Conservation (phyloP, 2,888 invertebrate genomes). For the Megaustenia siamemsis region DNA sequence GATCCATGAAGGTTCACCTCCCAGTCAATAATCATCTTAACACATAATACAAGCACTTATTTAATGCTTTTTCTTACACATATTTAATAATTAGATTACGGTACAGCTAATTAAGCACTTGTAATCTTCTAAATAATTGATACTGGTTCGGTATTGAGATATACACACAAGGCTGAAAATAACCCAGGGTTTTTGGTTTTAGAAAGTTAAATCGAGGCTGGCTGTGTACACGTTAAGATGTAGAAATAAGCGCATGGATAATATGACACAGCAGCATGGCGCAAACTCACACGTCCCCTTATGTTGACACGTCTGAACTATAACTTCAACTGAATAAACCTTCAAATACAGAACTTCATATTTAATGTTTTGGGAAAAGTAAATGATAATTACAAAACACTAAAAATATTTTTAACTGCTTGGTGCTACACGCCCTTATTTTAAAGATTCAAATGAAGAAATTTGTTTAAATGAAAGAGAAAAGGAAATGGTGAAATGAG, state of each 20-base stretch:
- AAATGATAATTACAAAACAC: not conserved
- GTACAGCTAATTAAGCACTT: not conserved
- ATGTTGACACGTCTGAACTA: slow-evolving; percentile 41
- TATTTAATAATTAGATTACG: not conserved
- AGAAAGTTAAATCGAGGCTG: slow-evolving; percentile 35
- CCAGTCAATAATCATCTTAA: not conserved
- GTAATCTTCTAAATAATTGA: not conserved
- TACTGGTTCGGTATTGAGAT: not conserved
- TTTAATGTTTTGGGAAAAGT: not conserved
- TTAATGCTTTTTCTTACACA: not conserved
- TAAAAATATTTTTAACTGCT: not conserved
- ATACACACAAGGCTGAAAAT: not conserved
- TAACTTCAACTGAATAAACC: not conserved
- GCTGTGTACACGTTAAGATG: not conserved
- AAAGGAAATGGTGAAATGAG: slow-evolving; percentile 21
- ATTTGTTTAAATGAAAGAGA: slow-evolving; percentile 13
- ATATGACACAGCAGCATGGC: slow-evolving; percentile 43
- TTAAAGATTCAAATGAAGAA: slow-evolving; percentile 12
- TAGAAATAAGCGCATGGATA: slow-evolving; percentile 23
- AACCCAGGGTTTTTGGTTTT: not conserved
- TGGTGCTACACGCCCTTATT: not conserved
- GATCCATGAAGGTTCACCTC: not conserved
- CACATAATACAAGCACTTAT: not conserved
- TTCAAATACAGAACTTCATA: not conserved
- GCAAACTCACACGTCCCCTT: slow-evolving; percentile 42